Evolutionary conservation across 1,140 invertebrate species (phyloP), one percentile per base, ranked within the genome.

Genomic region (Propsilocerus akamusi): DNA sequence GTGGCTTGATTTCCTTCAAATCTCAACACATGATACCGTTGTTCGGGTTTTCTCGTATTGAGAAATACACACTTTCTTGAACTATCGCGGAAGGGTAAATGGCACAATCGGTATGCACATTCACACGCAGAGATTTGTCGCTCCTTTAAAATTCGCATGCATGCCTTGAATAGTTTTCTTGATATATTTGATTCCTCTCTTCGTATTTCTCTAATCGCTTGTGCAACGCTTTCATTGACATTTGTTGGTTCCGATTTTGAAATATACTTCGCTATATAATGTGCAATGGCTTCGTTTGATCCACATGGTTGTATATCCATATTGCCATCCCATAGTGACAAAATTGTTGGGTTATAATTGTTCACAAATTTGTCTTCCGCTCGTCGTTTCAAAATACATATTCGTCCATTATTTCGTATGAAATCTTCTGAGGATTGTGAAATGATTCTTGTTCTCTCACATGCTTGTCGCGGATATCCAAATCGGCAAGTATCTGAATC

Each of bases 221-320:
- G 47, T 14, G 53, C 48, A 24, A 65, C 47, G 34, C 52, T 54
- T 37, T 22, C 14, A 56, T 54, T 50, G 11, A 61, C 11, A 28
- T 47, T 53, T 10, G 48, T 47, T 12, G 64, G 61, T 58, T 68
- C 66, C 23, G 51, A 24, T 58, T 67, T 68, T 11, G 58, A 57
- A 8, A 59, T 53, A 49, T 68, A 68, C 51, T 68, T 67, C 12
- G 60, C 60, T 30, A 68, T 56, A 54, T 67, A 68, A 49, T 58
- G 62, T 6, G 60, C 62, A 26, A 69, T 61, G 3, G 62, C 52
- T 53, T 58, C 57, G 49, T 58, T 59, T 25, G 54, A 52, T 4
- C 59, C 59, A 48, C 60, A 64, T 22, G 61, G 59, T 47, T 61
- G 63, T 26, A 62, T 58, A 41, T 62, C 62, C 53, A 62, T 58